phyloP scores from a whole-genome alignment of 2,797 vertebrate genomes.

The Atherinosoma microstoma region DNA sequence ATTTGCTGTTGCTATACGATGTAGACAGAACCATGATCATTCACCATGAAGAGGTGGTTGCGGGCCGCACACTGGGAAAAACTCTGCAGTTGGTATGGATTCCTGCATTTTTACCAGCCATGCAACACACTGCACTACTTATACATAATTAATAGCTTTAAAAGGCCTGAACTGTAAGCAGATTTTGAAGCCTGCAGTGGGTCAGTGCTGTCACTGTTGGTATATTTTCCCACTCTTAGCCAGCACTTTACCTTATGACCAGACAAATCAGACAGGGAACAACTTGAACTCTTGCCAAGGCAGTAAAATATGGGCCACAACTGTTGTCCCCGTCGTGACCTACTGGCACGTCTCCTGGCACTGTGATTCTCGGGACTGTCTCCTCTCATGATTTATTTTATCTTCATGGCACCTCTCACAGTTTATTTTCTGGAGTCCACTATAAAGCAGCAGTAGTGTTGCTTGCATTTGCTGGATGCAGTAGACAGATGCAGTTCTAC shows the following conservation, averaged over 20 bases:
- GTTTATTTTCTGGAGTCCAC: slow-evolving; percentile 67
- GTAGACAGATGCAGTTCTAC: slow-evolving; percentile 1
- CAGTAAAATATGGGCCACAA: slow-evolving; percentile 75
- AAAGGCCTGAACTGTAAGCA: slow-evolving; percentile 57
- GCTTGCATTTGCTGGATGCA: slow-evolving; percentile 14
- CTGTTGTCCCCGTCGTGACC: slow-evolving; percentile 70
- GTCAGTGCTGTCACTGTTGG: slow-evolving; percentile 55
- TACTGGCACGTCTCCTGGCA: slow-evolving; percentile 65
- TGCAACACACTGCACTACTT: slow-evolving; percentile 13
- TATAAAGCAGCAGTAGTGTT: slow-evolving; percentile 46
- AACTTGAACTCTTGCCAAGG: slow-evolving; percentile 65
- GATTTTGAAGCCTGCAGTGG: slow-evolving; percentile 38
- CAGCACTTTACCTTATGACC: slow-evolving; percentile 55
- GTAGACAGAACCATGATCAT: not conserved
- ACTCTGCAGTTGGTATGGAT: not conserved
- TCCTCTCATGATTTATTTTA: slow-evolving; percentile 72
- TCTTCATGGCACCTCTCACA: slow-evolving; percentile 68
- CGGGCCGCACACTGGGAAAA: not conserved
- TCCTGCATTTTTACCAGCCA: slow-evolving; percentile 17
- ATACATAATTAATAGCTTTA: slow-evolving; percentile 59
- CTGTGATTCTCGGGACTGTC: slow-evolving; percentile 67
- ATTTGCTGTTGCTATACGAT: slow-evolving; percentile 12
- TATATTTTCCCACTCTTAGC: slow-evolving; percentile 50
- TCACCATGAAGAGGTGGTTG: slow-evolving; percentile 14
- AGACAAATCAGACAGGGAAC: slow-evolving; percentile 63